phyloP scores from a whole-genome alignment of 1,140 invertebrate genomes.

The Pseudachorutes palmiensis region DNA sequence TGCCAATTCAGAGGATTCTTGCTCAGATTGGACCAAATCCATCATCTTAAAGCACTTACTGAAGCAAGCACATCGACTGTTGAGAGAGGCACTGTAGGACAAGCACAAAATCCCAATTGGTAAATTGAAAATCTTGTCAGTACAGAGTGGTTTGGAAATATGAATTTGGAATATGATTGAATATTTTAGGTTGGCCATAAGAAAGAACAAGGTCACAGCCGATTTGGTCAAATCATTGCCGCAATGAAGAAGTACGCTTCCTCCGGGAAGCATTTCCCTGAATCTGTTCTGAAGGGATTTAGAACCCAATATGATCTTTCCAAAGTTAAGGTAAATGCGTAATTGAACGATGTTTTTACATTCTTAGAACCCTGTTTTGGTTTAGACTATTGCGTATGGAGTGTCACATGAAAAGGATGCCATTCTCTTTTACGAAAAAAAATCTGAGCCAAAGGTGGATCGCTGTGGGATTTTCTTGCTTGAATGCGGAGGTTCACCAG shows the following conservation, averaged over 20 bases:
- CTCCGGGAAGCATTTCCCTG: background rate
- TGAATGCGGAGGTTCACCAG: background rate
- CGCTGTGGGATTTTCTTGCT: background rate
- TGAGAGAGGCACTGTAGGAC: background rate
- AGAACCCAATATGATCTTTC: background rate
- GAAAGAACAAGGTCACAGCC: background rate
- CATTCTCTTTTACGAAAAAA: background rate
- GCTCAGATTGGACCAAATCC: background rate
- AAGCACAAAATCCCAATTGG: background rate
- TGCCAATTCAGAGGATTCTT: no score
- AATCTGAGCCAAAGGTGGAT: background rate
- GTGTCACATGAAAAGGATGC: slow-evolving; percentile 1
- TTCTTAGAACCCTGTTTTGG: background rate
- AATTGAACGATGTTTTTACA: background rate
- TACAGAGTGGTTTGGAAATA: background rate
- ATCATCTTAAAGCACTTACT: background rate
- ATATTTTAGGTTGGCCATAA: background rate
- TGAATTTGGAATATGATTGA: background rate
- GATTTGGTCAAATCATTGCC: background rate
- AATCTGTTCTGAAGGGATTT: background rate
- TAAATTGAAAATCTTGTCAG: no score
- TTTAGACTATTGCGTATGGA: background rate
- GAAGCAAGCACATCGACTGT: background rate
- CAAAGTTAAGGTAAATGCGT: background rate
- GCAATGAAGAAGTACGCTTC: background rate